Evolutionary conservation across 1,140 invertebrate species (phyloP), one percentile per base, ranked within the genome.

Genomic region (Zophobas morio): DNA sequence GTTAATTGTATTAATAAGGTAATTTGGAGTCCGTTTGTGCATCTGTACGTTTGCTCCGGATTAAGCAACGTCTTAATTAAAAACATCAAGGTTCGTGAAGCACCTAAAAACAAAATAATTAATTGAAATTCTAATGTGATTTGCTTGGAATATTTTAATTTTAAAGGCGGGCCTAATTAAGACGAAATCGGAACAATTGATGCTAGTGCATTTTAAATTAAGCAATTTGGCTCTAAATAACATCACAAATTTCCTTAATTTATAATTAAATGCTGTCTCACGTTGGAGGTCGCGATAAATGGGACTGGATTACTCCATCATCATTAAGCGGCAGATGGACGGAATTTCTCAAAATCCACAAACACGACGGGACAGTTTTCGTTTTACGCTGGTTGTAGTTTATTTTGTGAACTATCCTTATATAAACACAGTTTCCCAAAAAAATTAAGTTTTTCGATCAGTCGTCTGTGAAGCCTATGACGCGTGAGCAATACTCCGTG

Each of bases 91-190:
- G 60, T 66, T 66, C 60, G 60, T 66, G 60, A 66, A 66, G 60
- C 60, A 47, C 39, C 60, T 66, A 66, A 66, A 66, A 66, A 66
- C 60, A 47, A 66, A 66, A 66, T 66, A 66, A 66, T 66, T 66
- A 66, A 66, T 66, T 66, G 60, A 66, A 66, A 66, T 66, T 66
- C 60, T 66, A 66, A 66, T 66, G 60, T 66, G 60, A 66, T 66
- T 66, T 66, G 60, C 60, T 66, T 4, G 60, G 60, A 66, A 66
- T 66, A 66, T 66, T 66, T 66, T 66, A 66, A 66, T 6, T 51
- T 51, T 51, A 51, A 66, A 66, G 60, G 37, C 60, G 39, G 60
- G 40, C 39, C 60, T 66, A 66, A 66, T 66, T 66, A 66, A 66
- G 36, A 40, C 39, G 60, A 42, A 66, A 66, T 66, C 33, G 60